phyloP scores from a whole-genome alignment of 1,140 invertebrate species.

The Aphelenchoides besseyi region DNA sequence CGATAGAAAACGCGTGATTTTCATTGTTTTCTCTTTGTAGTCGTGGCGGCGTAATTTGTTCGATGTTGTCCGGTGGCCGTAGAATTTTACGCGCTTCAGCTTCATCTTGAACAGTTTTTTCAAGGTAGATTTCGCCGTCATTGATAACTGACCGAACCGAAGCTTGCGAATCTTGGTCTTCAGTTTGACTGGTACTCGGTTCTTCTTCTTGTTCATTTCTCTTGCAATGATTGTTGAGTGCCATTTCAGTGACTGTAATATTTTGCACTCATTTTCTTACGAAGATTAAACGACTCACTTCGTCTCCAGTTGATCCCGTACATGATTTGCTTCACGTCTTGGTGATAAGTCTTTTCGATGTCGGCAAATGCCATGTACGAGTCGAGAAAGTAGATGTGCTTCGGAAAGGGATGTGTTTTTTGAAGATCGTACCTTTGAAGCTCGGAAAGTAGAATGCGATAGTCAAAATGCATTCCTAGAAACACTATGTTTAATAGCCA shows the following conservation, averaged over 20 bases:
- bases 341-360: slow-evolving; percentile 31
- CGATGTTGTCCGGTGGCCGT: neutral
- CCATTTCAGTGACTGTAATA: too few relatives aligned
- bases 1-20: too few relatives aligned
- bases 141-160: too few relatives aligned
- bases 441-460: slow-evolving; percentile 33
- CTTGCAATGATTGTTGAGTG: too few relatives aligned
- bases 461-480: slow-evolving; percentile 30
- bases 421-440: slow-evolving; percentile 25
- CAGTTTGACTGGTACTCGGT: too few relatives aligned
- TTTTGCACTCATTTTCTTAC: too few relatives aligned
- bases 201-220: too few relatives aligned
- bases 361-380: slow-evolving; percentile 34
- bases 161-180: too few relatives aligned
- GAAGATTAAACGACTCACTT: slow-evolving; percentile 20
- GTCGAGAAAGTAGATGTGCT: slow-evolving; percentile 29
- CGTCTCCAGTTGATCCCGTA: slow-evolving; percentile 21
- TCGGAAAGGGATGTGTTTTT: slow-evolving; percentile 11
- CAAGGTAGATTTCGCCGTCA: neutral
- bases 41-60: neutral
- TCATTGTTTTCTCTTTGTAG: too few relatives aligned
- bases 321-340: neutral
- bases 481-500: neutral
- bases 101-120: neutral
- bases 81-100: neutral